These are phyloP conservation scores for Protaetia brevitarsis DNA, from an alignment of 1,140 invertebrate species.

Conservation along the genomic window DNA sequence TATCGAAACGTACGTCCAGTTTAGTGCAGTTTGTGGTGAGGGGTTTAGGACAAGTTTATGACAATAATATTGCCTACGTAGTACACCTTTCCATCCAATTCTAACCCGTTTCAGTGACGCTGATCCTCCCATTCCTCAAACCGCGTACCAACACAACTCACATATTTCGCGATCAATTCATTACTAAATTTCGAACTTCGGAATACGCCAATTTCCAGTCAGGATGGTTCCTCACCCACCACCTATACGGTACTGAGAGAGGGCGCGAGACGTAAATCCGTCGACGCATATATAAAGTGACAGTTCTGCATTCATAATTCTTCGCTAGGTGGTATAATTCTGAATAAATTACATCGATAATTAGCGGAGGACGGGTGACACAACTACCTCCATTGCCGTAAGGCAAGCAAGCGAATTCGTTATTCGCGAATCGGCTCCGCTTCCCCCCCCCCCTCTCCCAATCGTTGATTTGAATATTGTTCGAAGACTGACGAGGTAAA, in stretches of 20 bases:
- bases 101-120: background rate
- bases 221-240: background rate
- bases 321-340: slow-evolving; percentile 8
- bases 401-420: slow-evolving; percentile 15
- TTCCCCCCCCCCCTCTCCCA: background rate
- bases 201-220: background rate
- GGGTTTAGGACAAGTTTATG: too few relatives aligned
- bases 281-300: slow-evolving; percentile 8
- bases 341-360: slow-evolving; percentile 16
- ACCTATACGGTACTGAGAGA: background rate
- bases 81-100: too few relatives aligned
- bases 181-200: slow-evolving; percentile 9
- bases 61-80: too few relatives aligned
- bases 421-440: background rate
- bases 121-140: background rate
- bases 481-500: slow-evolving; percentile 10
- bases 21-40: too few relatives aligned
- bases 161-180: slow-evolving; percentile 11
- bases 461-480: slow-evolving; percentile 12
- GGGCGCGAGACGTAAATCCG: background rate
- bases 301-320: slow-evolving; percentile 15
- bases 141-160: background rate
- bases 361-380: background rate
- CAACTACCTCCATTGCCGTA: background rate
- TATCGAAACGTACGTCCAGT: too few relatives aligned